Percentiles rank a stretch among this genome's conserved stretches.
Conservation (phyloP, 2,113 vertebrate genomes). For the Marmota monax region DNA sequence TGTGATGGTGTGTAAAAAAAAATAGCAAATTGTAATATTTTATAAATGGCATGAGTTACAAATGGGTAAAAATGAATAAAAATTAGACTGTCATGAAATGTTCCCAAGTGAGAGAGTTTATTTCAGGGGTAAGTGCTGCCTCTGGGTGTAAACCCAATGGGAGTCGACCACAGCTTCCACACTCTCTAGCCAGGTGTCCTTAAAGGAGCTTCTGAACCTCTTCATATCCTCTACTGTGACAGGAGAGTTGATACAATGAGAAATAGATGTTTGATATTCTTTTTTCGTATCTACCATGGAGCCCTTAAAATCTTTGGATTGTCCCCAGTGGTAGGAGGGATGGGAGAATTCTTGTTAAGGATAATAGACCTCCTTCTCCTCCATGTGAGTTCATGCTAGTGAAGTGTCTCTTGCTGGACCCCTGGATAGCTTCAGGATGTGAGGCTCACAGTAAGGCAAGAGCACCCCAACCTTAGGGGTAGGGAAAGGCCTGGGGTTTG, state of each 20-base stretch:
- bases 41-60: constrained; percentile 8
- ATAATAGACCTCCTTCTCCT: background rate
- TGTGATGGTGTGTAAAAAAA: background rate
- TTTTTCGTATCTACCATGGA: background rate
- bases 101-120: background rate
- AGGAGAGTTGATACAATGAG: background rate
- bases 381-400: background rate
- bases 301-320: background rate
- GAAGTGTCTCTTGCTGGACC: background rate
- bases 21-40: background rate
- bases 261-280: background rate
- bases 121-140: background rate
- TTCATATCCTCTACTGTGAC: background rate
- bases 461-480: background rate
- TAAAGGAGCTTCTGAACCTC: background rate
- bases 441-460: background rate
- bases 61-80: constrained; percentile 8
- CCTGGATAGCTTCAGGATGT: background rate
- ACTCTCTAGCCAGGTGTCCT: background rate
- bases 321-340: background rate
- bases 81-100: background rate
- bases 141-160: background rate
- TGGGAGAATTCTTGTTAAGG: background rate
- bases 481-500: background rate
- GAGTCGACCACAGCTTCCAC: background rate